Evolutionary conservation across 2,797 vertebrate genomes (phyloP).

Genomic region (Anguilla marmorata): DNA sequence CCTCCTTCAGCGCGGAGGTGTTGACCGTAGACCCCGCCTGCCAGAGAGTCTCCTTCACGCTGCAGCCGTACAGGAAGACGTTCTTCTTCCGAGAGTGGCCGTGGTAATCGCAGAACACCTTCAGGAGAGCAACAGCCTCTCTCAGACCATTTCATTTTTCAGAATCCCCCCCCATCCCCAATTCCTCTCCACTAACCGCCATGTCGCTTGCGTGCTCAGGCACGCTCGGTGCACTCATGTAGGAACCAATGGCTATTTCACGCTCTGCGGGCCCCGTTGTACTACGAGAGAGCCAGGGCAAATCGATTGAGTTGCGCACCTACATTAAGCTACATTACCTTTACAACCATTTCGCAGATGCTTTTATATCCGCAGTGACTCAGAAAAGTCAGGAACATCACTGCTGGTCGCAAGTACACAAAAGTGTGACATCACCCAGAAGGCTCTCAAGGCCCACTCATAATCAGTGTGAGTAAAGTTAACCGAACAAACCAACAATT

Average conservation of each 20-base stretch:
- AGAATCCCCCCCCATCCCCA: background rate
- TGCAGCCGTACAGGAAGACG: constrained; percentile 91
- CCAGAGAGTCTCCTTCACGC: constrained; percentile 91
- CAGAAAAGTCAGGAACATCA: too few relatives aligned
- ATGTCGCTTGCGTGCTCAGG: background rate
- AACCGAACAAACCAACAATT: background rate
- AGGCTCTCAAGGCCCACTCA: background rate
- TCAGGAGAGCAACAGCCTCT: constrained; percentile 36
- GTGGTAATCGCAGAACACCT: constrained; percentile 96
- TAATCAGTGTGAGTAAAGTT: background rate
- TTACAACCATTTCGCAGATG: background rate
- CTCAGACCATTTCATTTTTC: constrained; percentile 32
- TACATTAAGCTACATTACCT: background rate
- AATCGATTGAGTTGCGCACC: background rate
- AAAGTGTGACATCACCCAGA: background rate
- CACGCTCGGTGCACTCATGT: background rate
- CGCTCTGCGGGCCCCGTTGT: background rate
- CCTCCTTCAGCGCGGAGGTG: constrained; percentile 73
- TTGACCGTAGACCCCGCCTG: constrained; percentile 78
- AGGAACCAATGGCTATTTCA: background rate
- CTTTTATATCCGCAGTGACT: too few relatives aligned
- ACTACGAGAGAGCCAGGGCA: background rate
- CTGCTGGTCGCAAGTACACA: background rate
- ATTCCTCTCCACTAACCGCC: background rate
- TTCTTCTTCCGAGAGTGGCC: constrained; percentile 95